phyloP scores from a whole-genome alignment of 2,113 vertebrate genomes.

The Catagonus wagneri region DNA sequence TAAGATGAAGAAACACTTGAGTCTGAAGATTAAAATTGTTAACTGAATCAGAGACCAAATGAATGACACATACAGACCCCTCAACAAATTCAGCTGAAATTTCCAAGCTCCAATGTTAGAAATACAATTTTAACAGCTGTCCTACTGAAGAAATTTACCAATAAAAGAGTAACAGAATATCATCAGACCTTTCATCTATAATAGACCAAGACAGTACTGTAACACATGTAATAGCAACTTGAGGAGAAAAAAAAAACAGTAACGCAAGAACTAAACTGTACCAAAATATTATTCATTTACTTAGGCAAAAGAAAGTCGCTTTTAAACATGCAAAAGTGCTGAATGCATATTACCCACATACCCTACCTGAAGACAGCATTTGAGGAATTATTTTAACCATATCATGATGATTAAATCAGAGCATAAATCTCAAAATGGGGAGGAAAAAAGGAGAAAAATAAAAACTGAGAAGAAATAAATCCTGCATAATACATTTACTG shows the following conservation, averaged over 20 bases:
- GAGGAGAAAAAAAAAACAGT: background rate
- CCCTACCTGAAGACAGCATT: background rate
- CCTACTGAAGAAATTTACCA: background rate
- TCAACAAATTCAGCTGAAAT: background rate
- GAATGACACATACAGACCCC: background rate
- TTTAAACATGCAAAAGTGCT: background rate
- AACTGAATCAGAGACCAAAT: background rate
- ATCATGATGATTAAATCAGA: background rate
- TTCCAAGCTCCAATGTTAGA: background rate
- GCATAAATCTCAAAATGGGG: background rate
- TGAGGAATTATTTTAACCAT: background rate
- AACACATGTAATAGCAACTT: background rate
- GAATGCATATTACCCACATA: background rate
- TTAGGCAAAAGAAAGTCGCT: background rate
- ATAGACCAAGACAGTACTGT: background rate
- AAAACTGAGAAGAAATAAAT: background rate
- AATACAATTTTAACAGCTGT: background rate
- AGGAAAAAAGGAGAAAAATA: background rate
- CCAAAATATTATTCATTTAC: background rate
- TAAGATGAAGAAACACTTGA: background rate
- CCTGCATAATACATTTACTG: background rate
- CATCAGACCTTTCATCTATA: background rate
- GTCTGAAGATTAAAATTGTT: background rate
- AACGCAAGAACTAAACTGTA: background rate
- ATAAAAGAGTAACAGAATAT: background rate